Conservation (phyloP, 2,113 vertebrate species). For the Spea multiplicata region DNA sequence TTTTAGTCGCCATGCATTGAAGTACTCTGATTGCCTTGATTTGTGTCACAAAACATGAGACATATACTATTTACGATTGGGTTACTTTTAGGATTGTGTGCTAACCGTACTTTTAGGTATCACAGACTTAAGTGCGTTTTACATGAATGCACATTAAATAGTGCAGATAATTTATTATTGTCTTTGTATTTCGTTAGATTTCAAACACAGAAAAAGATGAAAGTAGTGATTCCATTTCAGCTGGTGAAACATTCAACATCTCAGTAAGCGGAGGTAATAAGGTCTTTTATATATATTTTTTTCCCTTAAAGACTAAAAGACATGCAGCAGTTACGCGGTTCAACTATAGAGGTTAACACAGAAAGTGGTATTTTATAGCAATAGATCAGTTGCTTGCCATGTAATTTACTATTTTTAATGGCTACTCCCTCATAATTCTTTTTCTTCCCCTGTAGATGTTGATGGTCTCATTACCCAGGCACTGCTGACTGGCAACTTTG, state of each 20-base stretch:
- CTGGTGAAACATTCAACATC: constrained; percentile 70
- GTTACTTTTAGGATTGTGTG: too few relatives aligned
- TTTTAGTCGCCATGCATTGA: constrained; percentile 4
- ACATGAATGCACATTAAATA: not conserved
- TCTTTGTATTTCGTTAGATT: constrained; percentile 32
- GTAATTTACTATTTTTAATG: not conserved
- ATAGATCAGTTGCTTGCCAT: not conserved
- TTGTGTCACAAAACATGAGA: too few relatives aligned
- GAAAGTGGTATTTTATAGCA: not conserved
- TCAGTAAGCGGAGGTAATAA: constrained; percentile 78
- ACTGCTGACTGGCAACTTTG: constrained; percentile 87
- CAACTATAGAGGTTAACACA: not conserved
- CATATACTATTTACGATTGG: too few relatives aligned
- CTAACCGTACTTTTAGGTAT: not conserved
- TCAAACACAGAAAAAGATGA: constrained; percentile 51
- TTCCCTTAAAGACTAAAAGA: too few relatives aligned
- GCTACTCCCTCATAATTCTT: not conserved
- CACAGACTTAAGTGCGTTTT: not conserved
- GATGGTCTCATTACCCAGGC: constrained; percentile 95
- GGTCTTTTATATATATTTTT: rapidly evolving
- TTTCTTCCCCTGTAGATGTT: constrained; percentile 67
- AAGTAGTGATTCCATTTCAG: constrained; percentile 48
- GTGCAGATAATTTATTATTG: not conserved
- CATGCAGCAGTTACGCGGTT: too few relatives aligned
- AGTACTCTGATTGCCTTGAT: too few relatives aligned